phyloP scores from a whole-genome alignment of 2,888 invertebrate genomes.

The Microctonus aethiopoides region DNA sequence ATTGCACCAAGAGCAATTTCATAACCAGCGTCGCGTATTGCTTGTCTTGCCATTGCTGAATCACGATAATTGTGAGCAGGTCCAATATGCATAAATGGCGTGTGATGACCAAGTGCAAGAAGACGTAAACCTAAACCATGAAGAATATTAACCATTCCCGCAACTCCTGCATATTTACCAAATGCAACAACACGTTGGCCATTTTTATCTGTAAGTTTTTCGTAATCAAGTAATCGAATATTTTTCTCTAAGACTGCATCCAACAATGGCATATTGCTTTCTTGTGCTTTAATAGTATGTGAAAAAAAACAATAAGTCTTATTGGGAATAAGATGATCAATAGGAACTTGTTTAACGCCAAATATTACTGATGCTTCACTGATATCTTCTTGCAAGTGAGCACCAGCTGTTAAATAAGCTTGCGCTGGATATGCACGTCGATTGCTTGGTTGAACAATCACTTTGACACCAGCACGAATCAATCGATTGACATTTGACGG shows the following conservation, averaged over 20 bases:
- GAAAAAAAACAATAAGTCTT: constrained; percentile 99
- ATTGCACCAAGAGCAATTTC: constrained; percentile 94
- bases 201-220: constrained; percentile 89
- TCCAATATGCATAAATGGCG: constrained; percentile 99
- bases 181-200: constrained; percentile 97
- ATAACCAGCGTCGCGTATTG: constrained; percentile 98
- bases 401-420: constrained; percentile 92
- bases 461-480: constrained; percentile 88
- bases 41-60: constrained; percentile 97
- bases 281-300: constrained; percentile 99
- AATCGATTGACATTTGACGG: constrained; percentile 91
- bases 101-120: constrained; percentile 96
- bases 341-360: constrained; percentile 96
- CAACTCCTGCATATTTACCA: constrained; percentile 98
- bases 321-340: constrained; percentile 91
- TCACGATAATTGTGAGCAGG: constrained; percentile 99
- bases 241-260: constrained; percentile 97
- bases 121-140: constrained; percentile 95
- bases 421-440: constrained; percentile 97
- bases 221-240: constrained; percentile 96
- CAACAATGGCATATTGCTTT: constrained; percentile 95
- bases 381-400: constrained; percentile 94
- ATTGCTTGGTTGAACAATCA: constrained; percentile 98
- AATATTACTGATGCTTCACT: constrained; percentile 96
- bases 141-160: constrained; percentile 98